Evolutionary conservation across 2,888 invertebrate genomes (phyloP).

Genomic region (Caenorhabditis virilis): DNA sequence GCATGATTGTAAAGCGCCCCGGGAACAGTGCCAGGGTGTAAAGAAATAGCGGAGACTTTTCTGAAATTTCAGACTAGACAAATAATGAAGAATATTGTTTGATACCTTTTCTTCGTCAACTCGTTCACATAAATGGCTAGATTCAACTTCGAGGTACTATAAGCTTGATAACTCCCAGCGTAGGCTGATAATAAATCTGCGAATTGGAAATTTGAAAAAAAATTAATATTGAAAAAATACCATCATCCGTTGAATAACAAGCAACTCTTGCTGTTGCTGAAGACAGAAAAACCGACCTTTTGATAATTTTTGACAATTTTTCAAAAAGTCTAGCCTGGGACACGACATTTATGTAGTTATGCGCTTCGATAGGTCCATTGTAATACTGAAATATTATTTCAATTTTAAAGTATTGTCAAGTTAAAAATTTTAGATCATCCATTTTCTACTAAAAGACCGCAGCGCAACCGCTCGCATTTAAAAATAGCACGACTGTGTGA

Average conservation of each 20-base stretch:
- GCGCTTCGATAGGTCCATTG: conserved; percentile 31
- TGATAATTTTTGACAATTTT: conserved; percentile 7
- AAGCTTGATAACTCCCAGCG: conserved; percentile 50
- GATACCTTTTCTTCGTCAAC: conserved; percentile 23
- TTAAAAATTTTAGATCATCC: neutral
- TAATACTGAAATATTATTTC: neutral
- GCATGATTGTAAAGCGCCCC: conserved; percentile 44
- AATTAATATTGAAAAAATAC: neutral
- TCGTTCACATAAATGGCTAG: conserved; percentile 42
- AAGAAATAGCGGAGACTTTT: conserved; percentile 10
- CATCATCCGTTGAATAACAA: neutral
- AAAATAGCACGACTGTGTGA: too few relatives aligned
- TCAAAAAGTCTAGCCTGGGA: conserved; percentile 27
- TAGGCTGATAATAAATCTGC: conserved; percentile 10
- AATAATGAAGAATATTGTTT: neutral
- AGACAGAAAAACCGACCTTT: conserved; percentile 15
- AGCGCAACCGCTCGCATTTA: too few relatives aligned
- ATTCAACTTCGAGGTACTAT: conserved; percentile 48
- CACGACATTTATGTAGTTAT: conserved; percentile 37
- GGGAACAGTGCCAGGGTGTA: conserved; percentile 47
- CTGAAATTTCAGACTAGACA: conserved; percentile 7
- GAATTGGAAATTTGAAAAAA: neutral
- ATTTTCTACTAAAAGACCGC: too few relatives aligned
- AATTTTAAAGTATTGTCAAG: neutral
- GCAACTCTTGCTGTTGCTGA: conserved; percentile 26